Conservation (phyloP, 2,797 vertebrate genomes). For the Philypnodon macrostomus region DNA sequence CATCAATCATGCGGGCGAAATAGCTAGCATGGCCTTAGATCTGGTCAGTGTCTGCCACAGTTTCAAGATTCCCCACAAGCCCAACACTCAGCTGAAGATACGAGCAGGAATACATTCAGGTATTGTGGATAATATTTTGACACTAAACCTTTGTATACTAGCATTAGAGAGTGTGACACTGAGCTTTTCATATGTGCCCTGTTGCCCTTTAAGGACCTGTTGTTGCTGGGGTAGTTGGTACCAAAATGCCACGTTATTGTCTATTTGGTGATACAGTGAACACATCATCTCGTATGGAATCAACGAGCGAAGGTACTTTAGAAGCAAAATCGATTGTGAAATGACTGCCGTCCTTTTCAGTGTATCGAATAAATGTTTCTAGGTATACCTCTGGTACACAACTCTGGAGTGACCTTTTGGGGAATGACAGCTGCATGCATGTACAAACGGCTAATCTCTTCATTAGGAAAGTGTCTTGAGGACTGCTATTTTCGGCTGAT, state of each 20-base stretch:
- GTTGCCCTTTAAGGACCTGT: constrained; percentile 68
- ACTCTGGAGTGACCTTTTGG: not conserved
- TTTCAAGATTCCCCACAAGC: constrained; percentile 82
- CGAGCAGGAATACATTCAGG: constrained; percentile 79
- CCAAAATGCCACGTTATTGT: constrained; percentile 83
- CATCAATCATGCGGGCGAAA: constrained; percentile 78
- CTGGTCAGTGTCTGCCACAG: constrained; percentile 72
- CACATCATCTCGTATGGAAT: constrained; percentile 83
- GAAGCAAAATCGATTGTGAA: too few species aligned
- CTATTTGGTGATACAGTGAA: constrained; percentile 83
- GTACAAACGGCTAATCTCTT: constrained; percentile 20
- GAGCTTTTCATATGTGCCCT: too few species aligned
- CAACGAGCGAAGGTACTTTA: constrained; percentile 83
- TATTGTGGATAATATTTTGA: constrained; percentile 43
- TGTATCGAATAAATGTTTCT: constrained; percentile 10
- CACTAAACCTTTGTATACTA: too few species aligned
- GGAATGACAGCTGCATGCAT: constrained; percentile 6
- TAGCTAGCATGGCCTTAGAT: constrained; percentile 80
- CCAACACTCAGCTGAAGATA: constrained; percentile 76
- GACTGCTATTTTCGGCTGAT: not conserved
- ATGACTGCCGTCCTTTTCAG: too few species aligned
- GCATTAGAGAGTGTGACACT: too few species aligned
- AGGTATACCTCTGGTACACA: constrained; percentile 7
- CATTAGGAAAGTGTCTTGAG: constrained; percentile 10
- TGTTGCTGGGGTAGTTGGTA: constrained; percentile 81